A percentile compares a stretch with the other conserved stretches of the same genome.
These are phyloP conservation scores for Rhadina sibilatrix DNA, from an alignment of 2,113 vertebrate species.

Conservation along the genomic window DNA sequence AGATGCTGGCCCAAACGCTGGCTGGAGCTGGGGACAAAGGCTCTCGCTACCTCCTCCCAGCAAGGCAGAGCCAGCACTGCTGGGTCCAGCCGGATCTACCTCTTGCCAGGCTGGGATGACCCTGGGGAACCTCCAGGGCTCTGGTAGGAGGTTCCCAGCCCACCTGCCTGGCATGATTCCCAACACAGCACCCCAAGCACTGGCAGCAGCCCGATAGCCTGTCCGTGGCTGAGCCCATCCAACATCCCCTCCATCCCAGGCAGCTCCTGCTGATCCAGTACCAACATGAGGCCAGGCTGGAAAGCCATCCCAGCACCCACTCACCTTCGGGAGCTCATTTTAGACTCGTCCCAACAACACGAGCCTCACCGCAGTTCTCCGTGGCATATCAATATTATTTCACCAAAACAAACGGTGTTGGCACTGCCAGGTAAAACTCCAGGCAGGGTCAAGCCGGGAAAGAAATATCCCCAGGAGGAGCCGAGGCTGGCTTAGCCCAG, in stretches of 20 bases:
- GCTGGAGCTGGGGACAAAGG: constrained; percentile 18
- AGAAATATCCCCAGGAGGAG: neutral
- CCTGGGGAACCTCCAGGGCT: neutral
- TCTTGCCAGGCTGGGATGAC: neutral
- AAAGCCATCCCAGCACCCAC: neutral
- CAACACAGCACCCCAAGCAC: neutral
- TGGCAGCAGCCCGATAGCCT: rapidly evolving
- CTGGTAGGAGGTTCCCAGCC: neutral
- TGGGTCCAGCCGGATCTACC: rapidly evolving
- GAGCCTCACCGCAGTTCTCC: rapidly evolving
- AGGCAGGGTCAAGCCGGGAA: neutral
- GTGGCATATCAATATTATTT: neutral
- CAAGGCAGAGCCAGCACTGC: neutral
- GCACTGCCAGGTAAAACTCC: neutral
- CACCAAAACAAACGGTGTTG: neutral
- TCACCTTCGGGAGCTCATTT: neutral
- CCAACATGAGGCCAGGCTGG: rapidly evolving
- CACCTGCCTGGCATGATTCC: rapidly evolving
- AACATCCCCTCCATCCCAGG: neutral
- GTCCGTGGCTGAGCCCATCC: rapidly evolving
- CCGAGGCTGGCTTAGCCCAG: neutral
- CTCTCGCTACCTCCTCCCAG: neutral
- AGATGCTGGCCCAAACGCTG: neutral
- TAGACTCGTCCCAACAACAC: neutral
- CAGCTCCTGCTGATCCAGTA: neutral